A percentile compares a stretch with the other conserved stretches of the same genome.
phyloP scores from a whole-genome alignment of 2,797 vertebrate genomes.

The Crocodylus rhombifer region DNA sequence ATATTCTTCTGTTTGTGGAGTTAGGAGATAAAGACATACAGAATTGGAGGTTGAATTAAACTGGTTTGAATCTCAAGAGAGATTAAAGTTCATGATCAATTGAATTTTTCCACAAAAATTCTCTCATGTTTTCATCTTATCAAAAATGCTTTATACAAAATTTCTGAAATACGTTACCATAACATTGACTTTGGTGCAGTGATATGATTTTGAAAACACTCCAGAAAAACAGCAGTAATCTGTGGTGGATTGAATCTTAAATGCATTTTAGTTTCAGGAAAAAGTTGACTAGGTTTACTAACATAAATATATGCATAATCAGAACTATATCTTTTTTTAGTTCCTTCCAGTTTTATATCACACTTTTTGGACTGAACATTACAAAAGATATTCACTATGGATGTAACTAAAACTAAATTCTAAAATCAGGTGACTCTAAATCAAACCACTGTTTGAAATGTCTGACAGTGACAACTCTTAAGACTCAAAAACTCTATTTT shows the following conservation, averaged over 20 bases:
- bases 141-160: neutral
- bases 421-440: neutral
- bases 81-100: conserved; percentile 12
- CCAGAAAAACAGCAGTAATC: neutral
- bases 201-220: neutral
- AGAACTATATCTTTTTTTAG: neutral
- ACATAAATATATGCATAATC: conserved; percentile 6
- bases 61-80: conserved; percentile 10
- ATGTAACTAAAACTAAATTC: neutral
- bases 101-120: neutral
- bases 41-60: conserved; percentile 9
- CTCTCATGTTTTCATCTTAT: neutral
- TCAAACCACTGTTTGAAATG: neutral
- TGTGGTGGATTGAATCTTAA: neutral
- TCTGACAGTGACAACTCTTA: neutral
- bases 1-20: neutral
- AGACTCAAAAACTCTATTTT: neutral
- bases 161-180: neutral
- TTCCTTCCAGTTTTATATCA: neutral
- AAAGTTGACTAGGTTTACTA: conserved; percentile 12
- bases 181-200: neutral
- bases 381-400: neutral
- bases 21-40: neutral
- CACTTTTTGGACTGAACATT: neutral
- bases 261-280: conserved; percentile 12